Base-by-base conservation (phyloP, 2,888 invertebrate genomes). In the Tetrapedia diversipes region DNA sequence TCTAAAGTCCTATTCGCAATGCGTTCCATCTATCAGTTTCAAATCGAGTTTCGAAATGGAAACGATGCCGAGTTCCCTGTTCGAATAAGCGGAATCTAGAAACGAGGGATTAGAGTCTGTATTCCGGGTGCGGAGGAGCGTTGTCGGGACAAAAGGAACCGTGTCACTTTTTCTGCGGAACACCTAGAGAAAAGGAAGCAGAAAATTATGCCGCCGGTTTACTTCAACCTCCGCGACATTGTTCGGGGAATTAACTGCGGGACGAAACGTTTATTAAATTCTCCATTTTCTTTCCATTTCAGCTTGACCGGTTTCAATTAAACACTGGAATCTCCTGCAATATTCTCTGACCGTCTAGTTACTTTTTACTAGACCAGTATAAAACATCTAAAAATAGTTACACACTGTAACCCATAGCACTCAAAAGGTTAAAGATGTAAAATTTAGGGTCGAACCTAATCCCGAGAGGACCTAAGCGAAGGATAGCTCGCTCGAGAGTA, bases 91-190 rank as follows among this genome's bases (percentile, higher is more conserved):
- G n/a, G n/a, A 47, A 39, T 19, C 45, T 14, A 24, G 37, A 27
- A 56, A 49, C 37, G 37, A 4, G 6, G 32, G 70, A 57, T 66
- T 57, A 51, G 70, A 57, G 4, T 34, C 34, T 34, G 56, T 49
- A 19, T 41, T 49, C 66, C 57, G n/a, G 37, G 32, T 7, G 32
- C 3, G 16, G 29, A 67, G 59, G n/a, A 39, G 8, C 56, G n/a
- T 22, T 22, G 37, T 4, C 7, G 29, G 19, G 56, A 39, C 47
- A 70, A 66, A 49, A 47, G 66, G 39, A 49, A 66, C 32, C 16
- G 49, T 49, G 66, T 49, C 70, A 65, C 37, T 32, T 56, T 66
- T 61, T 69, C 68, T 32, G 7, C 10, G 72, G 27, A 11, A 39
- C 69, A 39, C 29, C 54, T 14, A 22, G 43, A 29, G n/a, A 54